These are phyloP conservation scores for Lepus oiostolus DNA, from an alignment of 2,797 vertebrate genomes.

Conservation along the genomic window DNA sequence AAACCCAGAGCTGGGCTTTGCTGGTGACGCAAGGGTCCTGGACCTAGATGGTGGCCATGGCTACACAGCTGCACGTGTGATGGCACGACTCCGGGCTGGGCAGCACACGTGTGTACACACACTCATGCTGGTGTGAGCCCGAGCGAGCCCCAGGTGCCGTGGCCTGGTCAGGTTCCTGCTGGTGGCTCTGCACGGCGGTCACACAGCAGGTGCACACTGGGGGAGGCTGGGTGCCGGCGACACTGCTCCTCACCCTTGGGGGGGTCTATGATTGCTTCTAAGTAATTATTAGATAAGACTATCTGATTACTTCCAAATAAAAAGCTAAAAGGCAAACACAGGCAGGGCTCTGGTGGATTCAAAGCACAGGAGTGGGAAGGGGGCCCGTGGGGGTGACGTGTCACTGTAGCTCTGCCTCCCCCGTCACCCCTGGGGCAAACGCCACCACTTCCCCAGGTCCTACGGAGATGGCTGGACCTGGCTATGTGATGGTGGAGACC, in stretches of 20 bases:
- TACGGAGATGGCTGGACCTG: not conserved
- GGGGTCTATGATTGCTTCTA: no score
- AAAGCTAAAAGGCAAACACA: not conserved
- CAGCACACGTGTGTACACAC: rapidly evolving
- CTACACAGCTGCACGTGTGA: not conserved
- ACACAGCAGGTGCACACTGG: no score
- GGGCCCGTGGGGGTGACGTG: no score
- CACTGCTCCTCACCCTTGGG: no score
- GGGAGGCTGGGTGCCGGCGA: no score
- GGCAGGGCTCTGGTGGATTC: not conserved
- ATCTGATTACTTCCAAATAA: not conserved
- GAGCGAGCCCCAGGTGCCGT: no score
- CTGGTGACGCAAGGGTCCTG: not conserved
- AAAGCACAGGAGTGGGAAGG: not conserved
- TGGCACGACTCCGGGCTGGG: not conserved
- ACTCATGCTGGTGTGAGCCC: no score
- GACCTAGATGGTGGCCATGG: not conserved
- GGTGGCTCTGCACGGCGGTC: no score
- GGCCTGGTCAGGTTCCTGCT: no score
- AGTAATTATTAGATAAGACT: no score
- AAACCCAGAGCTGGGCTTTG: not conserved
- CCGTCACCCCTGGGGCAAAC: no score
- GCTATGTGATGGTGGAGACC: rapidly evolving
- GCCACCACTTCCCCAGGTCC: rapidly evolving
- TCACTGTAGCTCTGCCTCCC: no score